Conservation (phyloP, 2,888 invertebrate genomes). For the Morinoia aosen region DNA sequence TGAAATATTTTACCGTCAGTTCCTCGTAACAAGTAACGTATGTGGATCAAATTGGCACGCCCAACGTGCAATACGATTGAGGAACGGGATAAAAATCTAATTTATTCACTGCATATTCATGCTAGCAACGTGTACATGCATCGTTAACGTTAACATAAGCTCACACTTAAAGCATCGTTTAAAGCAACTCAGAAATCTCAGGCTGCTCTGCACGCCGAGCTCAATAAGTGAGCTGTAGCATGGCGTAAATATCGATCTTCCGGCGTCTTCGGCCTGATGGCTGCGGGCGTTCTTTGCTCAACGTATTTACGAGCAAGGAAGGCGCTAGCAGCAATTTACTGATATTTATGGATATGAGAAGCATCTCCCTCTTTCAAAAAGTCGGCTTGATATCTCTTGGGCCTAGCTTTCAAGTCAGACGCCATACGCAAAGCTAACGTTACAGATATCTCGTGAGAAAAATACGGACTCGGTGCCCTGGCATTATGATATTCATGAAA, state of each 20-base stretch:
- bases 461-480: neutral
- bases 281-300: neutral
- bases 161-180: neutral
- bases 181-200: no score
- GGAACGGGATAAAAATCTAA: neutral
- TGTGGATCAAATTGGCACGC: no score
- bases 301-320: neutral
- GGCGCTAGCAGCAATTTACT: neutral
- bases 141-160: neutral
- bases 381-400: neutral
- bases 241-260: neutral
- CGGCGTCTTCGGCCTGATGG: neutral
- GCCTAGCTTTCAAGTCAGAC: neutral
- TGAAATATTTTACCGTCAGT: no score
- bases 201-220: neutral
- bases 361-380: neutral
- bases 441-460: neutral
- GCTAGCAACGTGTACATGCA: neutral
- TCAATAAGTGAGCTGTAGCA: neutral
- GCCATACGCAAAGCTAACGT: neutral
- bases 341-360: slow-evolving; percentile 12
- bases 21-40: no score
- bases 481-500: neutral
- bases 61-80: neutral
- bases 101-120: neutral